Evolutionary conservation across 2,797 vertebrate genomes (phyloP), one percentile per base, ranked within the genome.

Genomic region (Typhlichthys eigenmanni): DNA sequence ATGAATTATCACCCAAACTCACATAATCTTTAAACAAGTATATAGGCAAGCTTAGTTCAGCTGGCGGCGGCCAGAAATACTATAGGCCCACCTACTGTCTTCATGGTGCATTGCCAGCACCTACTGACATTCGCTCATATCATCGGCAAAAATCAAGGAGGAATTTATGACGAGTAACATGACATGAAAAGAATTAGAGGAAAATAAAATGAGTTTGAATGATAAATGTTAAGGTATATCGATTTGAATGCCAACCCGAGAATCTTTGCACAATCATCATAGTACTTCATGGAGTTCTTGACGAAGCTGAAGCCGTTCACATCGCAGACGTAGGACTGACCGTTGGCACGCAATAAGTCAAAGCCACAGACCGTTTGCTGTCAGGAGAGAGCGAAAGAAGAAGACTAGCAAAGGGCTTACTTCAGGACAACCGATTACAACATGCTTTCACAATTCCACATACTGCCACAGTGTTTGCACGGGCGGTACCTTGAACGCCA

Each of bases 221-320:
- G 12, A 13, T n/a, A 14, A 14, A 48, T 48, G 11, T 48, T 48
- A 13, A n/a, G 2, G 13, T n/a, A 13, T 48, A 1, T 11, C 3
- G 47, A 48, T 55, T 13, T 29, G 24, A 2, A 47, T 49, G 60
- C 92, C 91, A 89, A 95, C 95, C 95, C 95, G 67, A 96, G 88
- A 67, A 96, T 96, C 82, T 96, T 96, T 70, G 95, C 95, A 82
- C 95, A 96, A 79, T 96, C 95, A 69, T 96, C 94, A 70, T 95
- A 96, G 84, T 95, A 96, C 78, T 96, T 96, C 95, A 96, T 96
- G 61, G 95, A 96, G 81, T 96, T 96, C 87, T 96, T 96, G 83
- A 96, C 95, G 75, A 96, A 96, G 88, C 95, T 96, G 88, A 96
- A 96, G 68, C 95, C 95, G 64, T 96, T 96, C 59, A 96, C 95